Percentiles rank a stretch among this genome's conserved stretches.
phyloP scores from a whole-genome alignment of 2,113 vertebrate genomes.

The Xenus cinereus region DNA sequence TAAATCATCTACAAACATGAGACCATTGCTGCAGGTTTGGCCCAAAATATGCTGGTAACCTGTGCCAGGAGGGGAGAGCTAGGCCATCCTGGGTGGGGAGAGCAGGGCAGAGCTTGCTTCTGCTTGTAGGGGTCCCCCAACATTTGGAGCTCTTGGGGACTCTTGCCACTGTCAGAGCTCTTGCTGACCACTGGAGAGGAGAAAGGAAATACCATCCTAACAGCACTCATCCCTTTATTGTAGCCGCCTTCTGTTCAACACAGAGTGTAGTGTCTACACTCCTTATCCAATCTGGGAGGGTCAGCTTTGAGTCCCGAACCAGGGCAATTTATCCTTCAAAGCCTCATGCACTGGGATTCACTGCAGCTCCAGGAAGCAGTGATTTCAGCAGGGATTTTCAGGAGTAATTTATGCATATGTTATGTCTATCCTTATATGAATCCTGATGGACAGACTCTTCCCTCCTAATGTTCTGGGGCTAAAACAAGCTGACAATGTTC shows the following conservation, averaged over 20 bases:
- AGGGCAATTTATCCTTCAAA: background rate
- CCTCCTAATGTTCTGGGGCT: background rate
- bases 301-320: background rate
- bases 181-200: background rate
- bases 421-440: background rate
- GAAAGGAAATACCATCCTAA: background rate
- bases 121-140: background rate
- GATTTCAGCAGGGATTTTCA: background rate
- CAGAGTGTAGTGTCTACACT: background rate
- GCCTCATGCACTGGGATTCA: background rate
- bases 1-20: background rate
- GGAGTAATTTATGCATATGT: background rate
- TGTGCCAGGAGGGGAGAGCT: background rate
- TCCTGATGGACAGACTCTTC: background rate
- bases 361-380: background rate
- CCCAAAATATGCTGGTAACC: background rate
- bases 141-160: background rate
- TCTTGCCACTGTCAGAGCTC: background rate
- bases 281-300: background rate
- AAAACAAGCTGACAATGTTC: background rate
- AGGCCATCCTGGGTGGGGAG: background rate
- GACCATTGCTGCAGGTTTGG: background rate
- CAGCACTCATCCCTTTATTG: background rate
- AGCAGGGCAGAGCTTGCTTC: background rate
- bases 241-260: background rate